These are phyloP conservation scores for Crotalus viridis DNA, from an alignment of 2,113 vertebrate species.

Conservation along the genomic window DNA sequence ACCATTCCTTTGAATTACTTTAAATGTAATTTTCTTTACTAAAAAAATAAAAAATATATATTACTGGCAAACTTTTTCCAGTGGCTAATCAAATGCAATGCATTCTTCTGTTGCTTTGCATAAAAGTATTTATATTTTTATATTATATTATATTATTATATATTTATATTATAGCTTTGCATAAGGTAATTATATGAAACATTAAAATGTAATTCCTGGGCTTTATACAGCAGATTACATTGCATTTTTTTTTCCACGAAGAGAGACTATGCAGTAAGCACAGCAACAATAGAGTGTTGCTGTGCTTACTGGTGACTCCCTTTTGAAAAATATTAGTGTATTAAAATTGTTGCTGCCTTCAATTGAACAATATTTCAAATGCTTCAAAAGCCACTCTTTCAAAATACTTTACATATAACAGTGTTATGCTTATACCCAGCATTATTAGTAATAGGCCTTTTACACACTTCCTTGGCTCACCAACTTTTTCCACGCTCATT, in stretches of 20 bases:
- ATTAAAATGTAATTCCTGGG: not conserved
- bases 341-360: constrained; percentile 1
- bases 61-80: not conserved
- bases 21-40: not conserved
- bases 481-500: not conserved
- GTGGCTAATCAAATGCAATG: not conserved
- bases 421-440: not conserved
- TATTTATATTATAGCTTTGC: too few relatives aligned
- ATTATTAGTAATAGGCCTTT: constrained; percentile 23
- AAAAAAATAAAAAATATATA: not conserved
- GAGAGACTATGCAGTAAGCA: constrained; percentile 1
- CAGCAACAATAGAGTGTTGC: not conserved
- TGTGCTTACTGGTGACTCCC: not conserved
- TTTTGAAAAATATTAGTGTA: not conserved
- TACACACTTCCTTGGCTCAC: not conserved
- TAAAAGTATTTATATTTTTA: not conserved
- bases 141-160: too few relatives aligned
- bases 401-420: not conserved
- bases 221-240: not conserved
- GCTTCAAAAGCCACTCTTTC: not conserved
- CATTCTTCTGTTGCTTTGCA: not conserved
- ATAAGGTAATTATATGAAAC: not conserved
- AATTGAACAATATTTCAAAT: not conserved
- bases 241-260: not conserved
- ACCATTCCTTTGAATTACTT: not conserved